phyloP scores from a whole-genome alignment of 2,888 invertebrate species.

The Papilio gigon region DNA sequence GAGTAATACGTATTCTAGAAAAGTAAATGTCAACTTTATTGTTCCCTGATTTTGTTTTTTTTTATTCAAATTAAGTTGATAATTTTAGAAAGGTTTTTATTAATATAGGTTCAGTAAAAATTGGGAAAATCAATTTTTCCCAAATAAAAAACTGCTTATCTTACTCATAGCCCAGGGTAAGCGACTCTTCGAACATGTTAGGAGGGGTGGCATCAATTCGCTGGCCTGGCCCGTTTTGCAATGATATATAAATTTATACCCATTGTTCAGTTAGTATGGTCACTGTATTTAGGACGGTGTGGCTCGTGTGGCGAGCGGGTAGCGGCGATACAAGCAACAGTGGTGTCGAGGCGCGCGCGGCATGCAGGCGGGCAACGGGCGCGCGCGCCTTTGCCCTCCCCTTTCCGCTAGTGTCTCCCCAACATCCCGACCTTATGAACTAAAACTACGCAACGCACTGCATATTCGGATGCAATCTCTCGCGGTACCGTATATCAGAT shows the following conservation, averaged over 20 bases:
- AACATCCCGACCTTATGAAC: slow-evolving; percentile 11
- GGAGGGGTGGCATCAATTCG: no score
- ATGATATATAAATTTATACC: background rate
- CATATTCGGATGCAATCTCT: slow-evolving; percentile 18
- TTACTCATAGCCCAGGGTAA: no score
- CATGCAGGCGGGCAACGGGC: slow-evolving; percentile 37
- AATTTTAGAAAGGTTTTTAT: no score
- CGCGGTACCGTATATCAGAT: slow-evolving; percentile 23
- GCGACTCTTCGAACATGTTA: no score
- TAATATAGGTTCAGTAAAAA: no score
- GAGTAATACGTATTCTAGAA: no score
- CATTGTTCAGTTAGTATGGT: background rate
- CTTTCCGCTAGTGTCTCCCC: slow-evolving; percentile 6
- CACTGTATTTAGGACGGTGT: background rate
- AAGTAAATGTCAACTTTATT: no score
- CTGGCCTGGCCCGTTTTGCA: background rate
- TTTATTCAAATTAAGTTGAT: no score
- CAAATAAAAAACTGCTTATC: no score
- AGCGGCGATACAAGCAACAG: slow-evolving; percentile 28
- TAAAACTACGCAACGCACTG: slow-evolving; percentile 9
- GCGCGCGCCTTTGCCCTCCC: slow-evolving; percentile 39
- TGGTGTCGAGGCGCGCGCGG: slow-evolving; percentile 39
- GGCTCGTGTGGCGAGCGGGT: slow-evolving; percentile 7
- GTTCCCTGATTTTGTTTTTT: no score
- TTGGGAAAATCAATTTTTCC: no score